Evolutionary conservation across 2,888 invertebrate genomes (phyloP).

Genomic region (Oxycera nigricornis): DNA sequence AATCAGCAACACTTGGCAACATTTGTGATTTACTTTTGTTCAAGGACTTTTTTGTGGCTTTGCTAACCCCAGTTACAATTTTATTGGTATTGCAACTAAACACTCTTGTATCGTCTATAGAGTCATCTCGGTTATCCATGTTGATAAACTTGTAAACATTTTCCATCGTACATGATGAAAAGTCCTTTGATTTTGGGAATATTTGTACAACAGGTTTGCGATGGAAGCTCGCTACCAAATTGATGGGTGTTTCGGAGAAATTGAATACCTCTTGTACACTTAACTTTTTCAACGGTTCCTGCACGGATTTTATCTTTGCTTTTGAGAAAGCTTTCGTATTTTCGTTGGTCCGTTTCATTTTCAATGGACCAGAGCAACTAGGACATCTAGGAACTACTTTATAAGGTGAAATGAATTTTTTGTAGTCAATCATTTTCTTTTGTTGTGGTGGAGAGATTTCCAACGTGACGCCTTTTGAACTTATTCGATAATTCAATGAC

Average conservation of each 20-base stretch:
- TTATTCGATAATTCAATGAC: constrained; percentile 10
- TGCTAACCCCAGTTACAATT: neutral
- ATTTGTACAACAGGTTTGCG: neutral
- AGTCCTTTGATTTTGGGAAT: neutral
- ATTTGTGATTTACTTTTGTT: constrained; percentile 16
- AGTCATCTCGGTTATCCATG: neutral
- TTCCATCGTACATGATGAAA: neutral
- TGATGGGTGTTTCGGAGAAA: constrained; percentile 12
- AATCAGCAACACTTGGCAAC: no score
- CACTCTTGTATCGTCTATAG: no score
- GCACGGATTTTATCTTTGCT: neutral
- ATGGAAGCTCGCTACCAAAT: neutral
- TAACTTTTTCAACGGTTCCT: constrained; percentile 4
- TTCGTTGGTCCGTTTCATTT: neutral
- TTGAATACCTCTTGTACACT: constrained; percentile 8
- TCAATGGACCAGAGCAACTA: neutral
- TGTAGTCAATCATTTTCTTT: constrained; percentile 20
- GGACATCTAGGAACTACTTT: neutral
- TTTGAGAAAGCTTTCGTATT: neutral
- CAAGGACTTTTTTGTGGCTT: neutral
- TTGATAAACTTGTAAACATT: neutral
- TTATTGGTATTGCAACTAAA: neutral
- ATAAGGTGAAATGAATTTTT: constrained; percentile 3
- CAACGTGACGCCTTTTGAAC: neutral
- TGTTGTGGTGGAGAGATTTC: constrained; percentile 11